Percentiles rank a stretch among this genome's conserved stretches.
phyloP scores from a whole-genome alignment of 2,888 invertebrate species.

The Oscheius sp. region DNA sequence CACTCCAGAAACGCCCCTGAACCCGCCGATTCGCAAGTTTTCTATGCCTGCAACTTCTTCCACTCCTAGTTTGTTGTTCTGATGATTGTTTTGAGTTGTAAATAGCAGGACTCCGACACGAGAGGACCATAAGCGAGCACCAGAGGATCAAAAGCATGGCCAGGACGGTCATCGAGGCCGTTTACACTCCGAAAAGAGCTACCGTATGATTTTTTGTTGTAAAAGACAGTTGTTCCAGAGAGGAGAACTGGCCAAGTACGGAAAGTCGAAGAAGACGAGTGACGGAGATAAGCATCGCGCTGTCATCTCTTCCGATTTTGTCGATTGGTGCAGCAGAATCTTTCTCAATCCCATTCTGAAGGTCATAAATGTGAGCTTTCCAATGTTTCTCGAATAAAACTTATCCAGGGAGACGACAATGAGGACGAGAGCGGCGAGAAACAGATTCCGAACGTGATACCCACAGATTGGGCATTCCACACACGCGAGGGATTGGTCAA shows the following conservation, averaged over 20 bases:
- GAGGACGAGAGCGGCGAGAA: slow-evolving; percentile 35
- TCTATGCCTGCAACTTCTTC: slow-evolving; percentile 28
- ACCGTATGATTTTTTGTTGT: slow-evolving; percentile 16
- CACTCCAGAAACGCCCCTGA: slow-evolving; percentile 27
- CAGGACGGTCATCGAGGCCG: slow-evolving; percentile 7
- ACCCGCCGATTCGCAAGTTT: slow-evolving; percentile 24
- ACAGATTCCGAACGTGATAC: slow-evolving; percentile 55
- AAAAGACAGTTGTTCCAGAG: background rate
- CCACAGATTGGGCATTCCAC: slow-evolving; percentile 72
- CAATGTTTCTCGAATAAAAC: background rate
- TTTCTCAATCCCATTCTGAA: slow-evolving; percentile 67
- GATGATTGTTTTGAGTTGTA: background rate
- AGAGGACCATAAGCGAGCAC: background rate
- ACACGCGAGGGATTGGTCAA: slow-evolving; percentile 67
- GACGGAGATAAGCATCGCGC: slow-evolving; percentile 35
- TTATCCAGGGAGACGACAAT: slow-evolving; percentile 23
- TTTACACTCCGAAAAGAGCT: slow-evolving; percentile 44
- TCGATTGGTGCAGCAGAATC: slow-evolving; percentile 70
- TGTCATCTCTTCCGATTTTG: slow-evolving; percentile 66
- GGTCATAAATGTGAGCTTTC: slow-evolving; percentile 41
- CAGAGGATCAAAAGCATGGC: slow-evolving; percentile 10
- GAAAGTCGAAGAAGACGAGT: background rate
- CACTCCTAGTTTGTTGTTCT: background rate
- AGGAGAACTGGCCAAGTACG: slow-evolving; percentile 15
- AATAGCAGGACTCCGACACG: background rate